Conservation (phyloP, 2,797 vertebrate species). For the Aselliscus stoliczkanus region DNA sequence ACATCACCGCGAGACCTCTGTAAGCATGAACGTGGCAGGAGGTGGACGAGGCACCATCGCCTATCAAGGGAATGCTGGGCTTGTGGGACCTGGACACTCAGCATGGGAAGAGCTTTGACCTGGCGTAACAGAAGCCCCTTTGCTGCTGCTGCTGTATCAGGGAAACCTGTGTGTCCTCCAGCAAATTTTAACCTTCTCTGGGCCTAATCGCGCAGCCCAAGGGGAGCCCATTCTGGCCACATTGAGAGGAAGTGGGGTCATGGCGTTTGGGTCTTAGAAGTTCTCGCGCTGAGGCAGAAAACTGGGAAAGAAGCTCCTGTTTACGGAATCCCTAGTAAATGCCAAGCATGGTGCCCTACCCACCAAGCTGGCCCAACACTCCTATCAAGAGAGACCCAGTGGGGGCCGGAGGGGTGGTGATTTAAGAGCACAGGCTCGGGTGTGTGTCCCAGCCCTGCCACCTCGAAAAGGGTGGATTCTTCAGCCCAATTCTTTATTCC, state of each 20-base stretch:
- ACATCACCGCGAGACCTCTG: background rate
- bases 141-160: fast-evolving
- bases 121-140: fast-evolving
- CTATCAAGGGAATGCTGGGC: background rate
- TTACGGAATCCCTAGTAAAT: fast-evolving
- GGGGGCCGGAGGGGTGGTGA: background rate
- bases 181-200: background rate
- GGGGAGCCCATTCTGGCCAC: background rate
- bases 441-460: fast-evolving
- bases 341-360: fast-evolving
- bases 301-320: background rate
- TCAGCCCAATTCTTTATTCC: fast-evolving
- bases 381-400: fast-evolving
- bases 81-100: background rate
- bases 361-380: fast-evolving
- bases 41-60: fast-evolving
- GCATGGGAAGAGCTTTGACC: fast-evolving
- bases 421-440: background rate
- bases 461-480: background rate
- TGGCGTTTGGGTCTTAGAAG: background rate
- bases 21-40: fast-evolving
- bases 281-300: background rate
- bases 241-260: too few species aligned
- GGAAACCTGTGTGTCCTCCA: background rate
- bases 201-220: fast-evolving